Evolutionary conservation across 2,888 invertebrate genomes (phyloP), one percentile per base, ranked within the genome.

Genomic region (Tinea pellionella): DNA sequence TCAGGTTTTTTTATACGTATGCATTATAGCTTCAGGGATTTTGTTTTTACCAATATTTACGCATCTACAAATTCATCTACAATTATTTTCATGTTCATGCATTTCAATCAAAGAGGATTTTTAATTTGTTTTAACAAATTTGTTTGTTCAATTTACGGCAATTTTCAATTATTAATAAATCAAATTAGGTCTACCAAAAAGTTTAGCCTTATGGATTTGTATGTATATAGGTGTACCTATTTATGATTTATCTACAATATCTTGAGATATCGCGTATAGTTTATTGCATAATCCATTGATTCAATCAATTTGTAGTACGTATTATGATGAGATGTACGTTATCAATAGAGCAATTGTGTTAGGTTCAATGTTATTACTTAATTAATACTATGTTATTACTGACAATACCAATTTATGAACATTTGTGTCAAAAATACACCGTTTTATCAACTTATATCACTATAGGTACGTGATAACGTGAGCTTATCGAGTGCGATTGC

Each of bases 401-500:
- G n/a, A 53, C 19, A 53, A 24, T 53, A 7, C 47, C 47, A 53
- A 16, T 24, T 18, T 24, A 24, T 53, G 53, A 6, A 53, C 53
- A 53, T 24, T 53, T 24, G 47, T 53, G 53, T 53, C 53, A 53
- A 53, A 53, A 24, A 24, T 24, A 53, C 24, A 24, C 1, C 24
- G 24, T 24, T 16, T 47, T 53, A 53, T 53, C 53, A 19, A 24
- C 6, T 2, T 12, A 8, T 53, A 53, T 53, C 53, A 16, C 11
- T 16, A 16, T 51, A 41, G 51, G 51, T 51, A 12, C 53, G 12
- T 53, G 53, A 53, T 53, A 53, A 19, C 24, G 16, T 24, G 12
- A 7, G 53, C 53, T 53, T 53, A 53, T 53, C 53, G 24, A 53
- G 53, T 53, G 12, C 53, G 4, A 24, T 53, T 53, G 11, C 53